Evolutionary conservation across 2,113 vertebrate genomes (phyloP).

Genomic region (Nibea albiflora): DNA sequence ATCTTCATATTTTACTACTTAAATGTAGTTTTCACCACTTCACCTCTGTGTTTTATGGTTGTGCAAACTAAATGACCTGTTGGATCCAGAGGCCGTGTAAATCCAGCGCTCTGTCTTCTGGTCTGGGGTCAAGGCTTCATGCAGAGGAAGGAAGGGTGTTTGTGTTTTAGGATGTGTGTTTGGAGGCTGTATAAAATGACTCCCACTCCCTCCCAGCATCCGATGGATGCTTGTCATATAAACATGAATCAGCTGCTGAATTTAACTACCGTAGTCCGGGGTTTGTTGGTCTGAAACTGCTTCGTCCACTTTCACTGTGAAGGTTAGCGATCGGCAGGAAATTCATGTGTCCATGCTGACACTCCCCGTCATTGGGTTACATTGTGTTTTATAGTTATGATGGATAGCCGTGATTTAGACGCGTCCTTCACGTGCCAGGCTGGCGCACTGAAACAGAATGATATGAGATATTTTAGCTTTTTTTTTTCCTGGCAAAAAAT

Average conservation of each 20-base stretch:
- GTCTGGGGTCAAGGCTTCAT: constrained; percentile 34
- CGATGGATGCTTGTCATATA: neutral
- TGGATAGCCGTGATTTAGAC: constrained; percentile 17
- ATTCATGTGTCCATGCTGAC: neutral
- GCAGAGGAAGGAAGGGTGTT: constrained; percentile 14
- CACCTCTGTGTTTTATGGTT: constrained; percentile 27
- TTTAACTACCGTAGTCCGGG: neutral
- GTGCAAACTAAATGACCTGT: constrained; percentile 14
- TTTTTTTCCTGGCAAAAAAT: constrained; percentile 29
- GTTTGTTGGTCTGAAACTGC: neutral
- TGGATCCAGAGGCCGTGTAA: neutral
- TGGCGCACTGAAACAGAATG: constrained; percentile 14
- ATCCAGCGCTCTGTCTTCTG: neutral
- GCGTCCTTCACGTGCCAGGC: constrained; percentile 6
- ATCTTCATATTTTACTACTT: constrained; percentile 2
- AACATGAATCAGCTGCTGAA: neutral
- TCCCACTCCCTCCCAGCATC: constrained; percentile 12
- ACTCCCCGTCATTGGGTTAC: neutral
- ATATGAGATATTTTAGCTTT: constrained; percentile 26
- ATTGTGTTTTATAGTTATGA: constrained; percentile 9
- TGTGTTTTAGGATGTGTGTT: constrained; percentile 32
- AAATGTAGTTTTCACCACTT: neutral
- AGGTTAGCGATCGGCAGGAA: constrained; percentile 9
- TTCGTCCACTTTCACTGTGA: neutral
- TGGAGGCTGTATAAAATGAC: constrained; percentile 19